These are phyloP conservation scores for Laticauda colubrina DNA, from an alignment of 2,113 vertebrate species.

Conservation along the genomic window DNA sequence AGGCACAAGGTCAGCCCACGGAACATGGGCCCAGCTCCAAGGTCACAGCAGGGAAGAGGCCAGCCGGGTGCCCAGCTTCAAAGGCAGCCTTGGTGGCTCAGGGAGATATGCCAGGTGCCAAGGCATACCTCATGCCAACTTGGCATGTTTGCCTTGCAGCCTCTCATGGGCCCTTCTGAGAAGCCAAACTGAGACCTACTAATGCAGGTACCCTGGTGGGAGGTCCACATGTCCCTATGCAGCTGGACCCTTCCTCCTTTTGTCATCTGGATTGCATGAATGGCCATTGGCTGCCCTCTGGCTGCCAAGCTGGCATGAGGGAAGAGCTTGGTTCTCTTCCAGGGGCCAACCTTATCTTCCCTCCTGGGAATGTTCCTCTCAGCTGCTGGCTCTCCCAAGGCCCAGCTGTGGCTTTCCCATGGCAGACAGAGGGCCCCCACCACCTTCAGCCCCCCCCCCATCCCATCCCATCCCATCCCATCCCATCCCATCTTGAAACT, in stretches of 20 bases:
- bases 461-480: no score
- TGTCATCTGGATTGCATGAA: neutral
- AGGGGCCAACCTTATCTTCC: neutral
- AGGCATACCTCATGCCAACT: neutral
- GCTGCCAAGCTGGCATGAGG: no score
- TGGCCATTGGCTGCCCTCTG: neutral
- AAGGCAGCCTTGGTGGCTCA: neutral
- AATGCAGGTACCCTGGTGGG: neutral
- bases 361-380: neutral
- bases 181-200: neutral
- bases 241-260: neutral
- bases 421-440: neutral
- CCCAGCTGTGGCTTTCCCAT: neutral
- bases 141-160: neutral
- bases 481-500: neutral
- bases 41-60: neutral
- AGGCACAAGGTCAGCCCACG: rapidly evolving
- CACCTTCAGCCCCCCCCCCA: neutral
- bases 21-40: neutral
- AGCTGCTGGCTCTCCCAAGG: neutral
- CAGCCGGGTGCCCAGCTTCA: neutral
- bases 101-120: neutral
- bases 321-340: no score
- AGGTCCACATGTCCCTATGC: neutral
- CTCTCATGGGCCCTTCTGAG: neutral